Base-by-base conservation (phyloP, 2,113 vertebrate genomes). In the Vicugna pacos region DNA sequence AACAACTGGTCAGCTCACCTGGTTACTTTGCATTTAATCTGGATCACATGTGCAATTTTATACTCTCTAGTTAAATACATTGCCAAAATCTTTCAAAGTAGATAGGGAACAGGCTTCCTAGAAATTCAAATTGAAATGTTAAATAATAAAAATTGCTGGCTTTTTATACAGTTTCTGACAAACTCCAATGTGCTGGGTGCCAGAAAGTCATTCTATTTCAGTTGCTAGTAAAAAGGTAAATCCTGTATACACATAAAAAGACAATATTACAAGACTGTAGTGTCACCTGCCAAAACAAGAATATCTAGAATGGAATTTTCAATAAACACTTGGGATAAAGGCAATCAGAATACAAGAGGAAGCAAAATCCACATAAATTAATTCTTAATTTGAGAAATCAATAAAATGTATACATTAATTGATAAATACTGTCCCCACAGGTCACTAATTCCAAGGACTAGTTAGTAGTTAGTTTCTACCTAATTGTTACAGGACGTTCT, bases 391-490 rank as follows among this genome's bases (percentile, higher is more conserved):
- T 98, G 93, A 98, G 97, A 97, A 98, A 98, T 97, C 97, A 97
- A 97, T 90, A 96, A 93, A 96, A 98, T 98, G 96, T 98, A 97
- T 98, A 98, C 96, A 98, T 98, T 96, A 98, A 98, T 89, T 93
- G 97, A 98, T 98, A 98, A 99, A 99, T 98, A 98, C 87, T 96
- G 96, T 98, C 95, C 98, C 98, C 97, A 98, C 95, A 96, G 96
- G 96, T 98, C 97, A 98, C 98, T 98, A 98, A 98, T 97, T 98
- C 98, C 98, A 98, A 98, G 97, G 97, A 98, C 98, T 98, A 98
- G 96, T 98, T 98, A 98, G 97, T 96, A 98, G 87, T 98, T 98
- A 98, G 98, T 98, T 98, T 98, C 98, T 98, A 99, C 98, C 98
- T 97, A 98, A 98, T 98, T 97, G 97, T 96, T 97, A 99, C 91